Base-by-base conservation (phyloP, 2,888 invertebrate species). In the Icerya purchasi region DNA sequence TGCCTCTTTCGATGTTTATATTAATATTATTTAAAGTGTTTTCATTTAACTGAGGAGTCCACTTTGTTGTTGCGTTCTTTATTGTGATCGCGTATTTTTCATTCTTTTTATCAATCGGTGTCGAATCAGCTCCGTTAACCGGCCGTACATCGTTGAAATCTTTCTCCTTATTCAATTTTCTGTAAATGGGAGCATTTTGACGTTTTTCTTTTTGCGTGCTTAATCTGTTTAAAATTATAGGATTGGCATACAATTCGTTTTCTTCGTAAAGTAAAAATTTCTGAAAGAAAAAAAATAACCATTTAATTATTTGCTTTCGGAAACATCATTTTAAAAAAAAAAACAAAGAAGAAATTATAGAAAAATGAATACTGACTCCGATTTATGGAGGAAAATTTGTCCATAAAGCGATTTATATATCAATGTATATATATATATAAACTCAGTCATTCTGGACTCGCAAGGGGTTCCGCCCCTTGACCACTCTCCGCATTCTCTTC, bases 1-100 rank as follows among this genome's bases (percentile, higher is more conserved):
- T 79, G 64, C 81, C 80, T 65, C 70, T 75, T 21, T 75, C 73
- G 8, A 81, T 68, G 3, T 76, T 70, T 52, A 80, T 64, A 18
- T 76, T 76, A 18, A 81, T 65, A 25, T 75, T 72, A 50, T 76
- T 75, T 8, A 81, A 71, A 0, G 78, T 78, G 36, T 70, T 70
- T 61, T 75, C 72, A 23, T 73, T 69, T 20, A 75, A 74, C 63
- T 73, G 73, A 1, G 70, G 69, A 1, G 75, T 75, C 80, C 80
- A 80, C 63, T 76, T 75, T 2, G 70, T 71, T 0, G 69, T 69
- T 1, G 69, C 67, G 25, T 71, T 69, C 0, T 62, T 64, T 56
- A 73, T 72, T 10, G 59, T 50, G 22, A 84, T 76, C 2, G 78
- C 79, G 22, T 55, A 54, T 20, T 51, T 59, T 55, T 50, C 58